These are phyloP conservation scores for Gymnosoma rotundatum DNA, from an alignment of 2,888 invertebrate genomes.

Conservation along the genomic window DNA sequence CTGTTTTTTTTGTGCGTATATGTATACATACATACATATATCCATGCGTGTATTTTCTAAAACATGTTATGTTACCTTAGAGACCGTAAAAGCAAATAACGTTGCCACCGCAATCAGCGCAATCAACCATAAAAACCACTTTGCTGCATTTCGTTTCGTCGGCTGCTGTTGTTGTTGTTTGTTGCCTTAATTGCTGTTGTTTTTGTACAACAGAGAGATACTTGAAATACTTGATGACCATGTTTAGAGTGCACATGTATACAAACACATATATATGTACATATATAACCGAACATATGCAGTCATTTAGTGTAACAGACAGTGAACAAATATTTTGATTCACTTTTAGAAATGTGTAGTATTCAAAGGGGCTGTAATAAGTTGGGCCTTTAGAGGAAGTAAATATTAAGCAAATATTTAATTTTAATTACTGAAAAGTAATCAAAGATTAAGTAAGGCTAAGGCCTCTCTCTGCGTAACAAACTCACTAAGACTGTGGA, in stretches of 20 bases:
- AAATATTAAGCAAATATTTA: too few relatives aligned
- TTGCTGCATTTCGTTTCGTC: slow-evolving; percentile 63
- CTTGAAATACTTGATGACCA: slow-evolving; percentile 27
- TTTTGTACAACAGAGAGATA: neutral
- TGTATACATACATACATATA: neutral
- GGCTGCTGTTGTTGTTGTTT: slow-evolving; percentile 25
- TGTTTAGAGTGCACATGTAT: neutral
- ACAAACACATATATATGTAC: neutral
- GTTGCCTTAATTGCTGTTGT: slow-evolving; percentile 17
- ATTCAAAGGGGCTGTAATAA: too few relatives aligned
- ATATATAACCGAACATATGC: neutral
- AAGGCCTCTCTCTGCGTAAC: too few relatives aligned
- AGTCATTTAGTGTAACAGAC: neutral
- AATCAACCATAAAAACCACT: slow-evolving; percentile 73
- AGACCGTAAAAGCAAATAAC: slow-evolving; percentile 69
- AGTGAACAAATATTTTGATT: slow-evolving; percentile 23
- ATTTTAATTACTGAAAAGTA: too few relatives aligned
- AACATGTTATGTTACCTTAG: slow-evolving; percentile 52
- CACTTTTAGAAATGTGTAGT: neutral
- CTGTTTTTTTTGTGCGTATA: neutral
- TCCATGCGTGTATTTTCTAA: neutral
- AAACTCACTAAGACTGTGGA: too few relatives aligned
- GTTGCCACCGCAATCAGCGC: slow-evolving; percentile 72
- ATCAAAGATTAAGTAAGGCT: too few relatives aligned
- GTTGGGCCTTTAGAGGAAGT: neutral